Evolutionary conservation across 2,888 invertebrate species (phyloP).

Genomic region (Abscondita cerata): DNA sequence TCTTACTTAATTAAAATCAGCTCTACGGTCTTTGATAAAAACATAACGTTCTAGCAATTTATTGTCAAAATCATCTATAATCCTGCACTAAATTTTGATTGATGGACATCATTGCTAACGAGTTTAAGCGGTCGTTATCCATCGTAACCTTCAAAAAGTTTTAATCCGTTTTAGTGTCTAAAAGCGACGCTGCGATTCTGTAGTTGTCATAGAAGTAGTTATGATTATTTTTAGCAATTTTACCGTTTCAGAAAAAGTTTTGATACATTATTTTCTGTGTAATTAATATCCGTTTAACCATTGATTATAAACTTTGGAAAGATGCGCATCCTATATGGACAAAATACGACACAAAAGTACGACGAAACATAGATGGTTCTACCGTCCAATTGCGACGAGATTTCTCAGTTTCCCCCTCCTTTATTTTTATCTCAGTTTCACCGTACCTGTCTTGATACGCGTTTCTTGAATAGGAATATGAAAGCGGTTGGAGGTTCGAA

Average conservation of each 20-base stretch:
- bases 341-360: too few relatives aligned
- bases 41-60: not conserved
- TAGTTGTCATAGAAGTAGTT: not conserved
- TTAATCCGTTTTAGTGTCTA: not conserved
- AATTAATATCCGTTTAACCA: too few relatives aligned
- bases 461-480: too few relatives aligned
- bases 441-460: too few relatives aligned
- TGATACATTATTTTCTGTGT: not conserved
- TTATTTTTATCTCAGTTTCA: too few relatives aligned
- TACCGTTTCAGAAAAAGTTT: conserved; percentile 1
- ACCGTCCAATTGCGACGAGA: too few relatives aligned
- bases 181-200: not conserved
- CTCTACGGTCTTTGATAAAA: not conserved
- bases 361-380: too few relatives aligned
- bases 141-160: not conserved
- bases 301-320: too few relatives aligned
- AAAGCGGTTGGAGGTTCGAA: too few relatives aligned
- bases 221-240: conserved; percentile 12
- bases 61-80: not conserved
- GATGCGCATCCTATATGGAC: too few relatives aligned
- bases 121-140: not conserved
- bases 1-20: too few relatives aligned
- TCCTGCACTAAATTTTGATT: not conserved
- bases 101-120: not conserved
- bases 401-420: too few relatives aligned